phyloP scores from a whole-genome alignment of 1,140 invertebrate species.

The Diuraphis noxia region DNA sequence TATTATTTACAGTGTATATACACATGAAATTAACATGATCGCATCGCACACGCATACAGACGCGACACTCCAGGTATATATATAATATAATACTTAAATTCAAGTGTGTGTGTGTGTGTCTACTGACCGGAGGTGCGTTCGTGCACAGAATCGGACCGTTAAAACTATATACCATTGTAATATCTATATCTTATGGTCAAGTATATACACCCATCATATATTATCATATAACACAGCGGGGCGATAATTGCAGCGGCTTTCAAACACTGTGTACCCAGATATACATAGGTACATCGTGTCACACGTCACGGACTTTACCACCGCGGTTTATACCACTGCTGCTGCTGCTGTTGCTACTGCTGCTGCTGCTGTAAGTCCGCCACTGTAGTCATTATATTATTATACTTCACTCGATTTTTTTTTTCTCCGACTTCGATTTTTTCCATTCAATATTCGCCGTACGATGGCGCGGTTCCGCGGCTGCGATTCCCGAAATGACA shows the following conservation, averaged over 20 bases:
- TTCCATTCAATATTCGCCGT: not conserved
- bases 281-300: not conserved
- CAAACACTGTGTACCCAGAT: not conserved
- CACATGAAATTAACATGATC: conserved; percentile 25
- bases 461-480: not conserved
- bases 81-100: not conserved
- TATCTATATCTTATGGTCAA: not conserved
- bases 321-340: not conserved
- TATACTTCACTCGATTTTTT: not conserved
- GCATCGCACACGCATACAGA: not conserved
- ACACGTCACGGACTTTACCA: not conserved
- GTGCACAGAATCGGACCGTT: conserved; percentile 52
- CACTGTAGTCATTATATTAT: not conserved
- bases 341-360: too few species aligned
- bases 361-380: not conserved
- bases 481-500: not conserved
- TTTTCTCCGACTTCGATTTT: not conserved
- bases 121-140: conserved; percentile 10
- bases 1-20: too few species aligned
- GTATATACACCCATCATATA: not conserved
- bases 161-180: not conserved
- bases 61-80: not conserved
- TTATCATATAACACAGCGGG: not conserved
- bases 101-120: not conserved
- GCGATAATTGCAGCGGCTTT: not conserved